phyloP scores from a whole-genome alignment of 2,797 vertebrate species.

The Spinus pinus region DNA sequence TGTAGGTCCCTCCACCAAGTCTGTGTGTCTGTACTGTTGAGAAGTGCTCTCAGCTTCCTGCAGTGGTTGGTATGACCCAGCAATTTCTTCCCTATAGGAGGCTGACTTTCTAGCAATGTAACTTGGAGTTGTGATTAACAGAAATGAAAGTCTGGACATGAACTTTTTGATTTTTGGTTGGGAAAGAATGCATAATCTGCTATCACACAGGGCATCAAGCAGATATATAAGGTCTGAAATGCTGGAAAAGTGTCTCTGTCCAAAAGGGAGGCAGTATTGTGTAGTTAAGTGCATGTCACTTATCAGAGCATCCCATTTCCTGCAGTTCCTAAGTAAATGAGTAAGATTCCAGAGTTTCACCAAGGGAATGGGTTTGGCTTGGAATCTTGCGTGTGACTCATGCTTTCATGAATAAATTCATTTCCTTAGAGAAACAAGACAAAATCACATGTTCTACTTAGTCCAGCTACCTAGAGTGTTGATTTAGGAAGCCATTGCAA shows the following conservation, averaged over 20 bases:
- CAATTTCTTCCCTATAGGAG: background rate
- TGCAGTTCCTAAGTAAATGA: background rate
- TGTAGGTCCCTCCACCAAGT: background rate
- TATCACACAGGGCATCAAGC: background rate
- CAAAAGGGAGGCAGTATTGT: background rate
- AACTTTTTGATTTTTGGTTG: background rate
- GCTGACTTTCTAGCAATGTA: background rate
- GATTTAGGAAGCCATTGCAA: background rate
- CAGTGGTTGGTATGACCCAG: background rate
- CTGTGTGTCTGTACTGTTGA: background rate
- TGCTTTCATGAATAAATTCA: background rate
- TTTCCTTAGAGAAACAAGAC: background rate
- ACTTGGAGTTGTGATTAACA: background rate
- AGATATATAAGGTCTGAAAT: background rate
- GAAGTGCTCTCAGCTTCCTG: background rate
- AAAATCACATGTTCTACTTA: background rate
- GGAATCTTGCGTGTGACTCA: constrained; percentile 8
- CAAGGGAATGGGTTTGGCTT: background rate
- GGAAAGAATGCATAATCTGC: background rate
- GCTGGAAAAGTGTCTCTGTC: background rate
- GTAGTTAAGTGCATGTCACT: background rate
- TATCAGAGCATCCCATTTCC: background rate
- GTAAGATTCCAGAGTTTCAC: background rate
- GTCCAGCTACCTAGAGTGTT: background rate
- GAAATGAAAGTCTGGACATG: background rate